Conservation (phyloP, 2,113 vertebrate genomes). For the Cavia aperea region DNA sequence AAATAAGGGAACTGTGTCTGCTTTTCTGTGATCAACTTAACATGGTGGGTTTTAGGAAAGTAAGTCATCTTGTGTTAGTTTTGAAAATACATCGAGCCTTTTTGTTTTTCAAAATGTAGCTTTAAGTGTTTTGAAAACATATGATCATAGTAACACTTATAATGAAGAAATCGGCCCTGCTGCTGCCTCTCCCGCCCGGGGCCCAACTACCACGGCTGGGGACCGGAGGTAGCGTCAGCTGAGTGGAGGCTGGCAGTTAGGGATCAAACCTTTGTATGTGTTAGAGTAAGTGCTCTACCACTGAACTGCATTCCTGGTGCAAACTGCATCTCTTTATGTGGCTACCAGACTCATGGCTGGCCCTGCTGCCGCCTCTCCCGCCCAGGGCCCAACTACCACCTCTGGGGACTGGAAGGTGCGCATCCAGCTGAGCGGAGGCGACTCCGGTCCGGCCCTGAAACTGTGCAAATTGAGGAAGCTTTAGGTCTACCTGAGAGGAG, state of each 20-base stretch:
- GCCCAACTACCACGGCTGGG: no score
- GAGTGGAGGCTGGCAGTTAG: not conserved
- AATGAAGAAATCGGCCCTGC: not conserved
- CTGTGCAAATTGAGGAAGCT: no score
- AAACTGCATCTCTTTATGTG: slow-evolving; percentile 74
- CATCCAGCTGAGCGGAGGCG: no score
- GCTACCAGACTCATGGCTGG: slow-evolving; percentile 79
- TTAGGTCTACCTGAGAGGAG: no score
- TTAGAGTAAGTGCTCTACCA: not conserved
- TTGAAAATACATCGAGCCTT: not conserved
- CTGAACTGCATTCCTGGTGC: not conserved
- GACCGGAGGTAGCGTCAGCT: no score
- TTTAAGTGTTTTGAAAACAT: not conserved
- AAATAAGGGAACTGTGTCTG: not conserved
- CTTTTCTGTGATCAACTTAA: not conserved
- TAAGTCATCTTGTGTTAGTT: not conserved
- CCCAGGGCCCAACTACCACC: no score
- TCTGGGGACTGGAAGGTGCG: no score
- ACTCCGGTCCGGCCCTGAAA: no score
- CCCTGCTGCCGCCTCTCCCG: slow-evolving; percentile 33
- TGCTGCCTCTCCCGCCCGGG: no score
- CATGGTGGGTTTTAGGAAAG: not conserved
- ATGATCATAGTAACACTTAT: no score
- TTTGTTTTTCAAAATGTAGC: not conserved
- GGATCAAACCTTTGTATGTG: not conserved